These are phyloP conservation scores for Callimorpha dominula DNA, from an alignment of 2,888 invertebrate species.

Conservation along the genomic window DNA sequence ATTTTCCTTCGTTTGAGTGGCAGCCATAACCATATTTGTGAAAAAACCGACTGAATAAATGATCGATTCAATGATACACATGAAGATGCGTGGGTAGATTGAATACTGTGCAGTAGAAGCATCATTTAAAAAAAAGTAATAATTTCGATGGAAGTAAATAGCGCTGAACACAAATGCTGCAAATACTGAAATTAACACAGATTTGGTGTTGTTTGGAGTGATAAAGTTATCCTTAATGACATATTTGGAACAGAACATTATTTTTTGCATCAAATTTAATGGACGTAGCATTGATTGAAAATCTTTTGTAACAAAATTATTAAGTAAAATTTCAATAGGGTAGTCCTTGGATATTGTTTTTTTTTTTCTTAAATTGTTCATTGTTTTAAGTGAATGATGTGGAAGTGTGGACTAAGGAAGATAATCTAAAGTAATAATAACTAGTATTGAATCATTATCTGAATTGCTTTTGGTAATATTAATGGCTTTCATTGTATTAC, in stretches of 20 bases:
- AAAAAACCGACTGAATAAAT: neutral
- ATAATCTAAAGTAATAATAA: no score
- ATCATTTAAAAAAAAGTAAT: neutral
- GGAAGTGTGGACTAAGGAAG: no score
- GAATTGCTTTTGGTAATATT: no score
- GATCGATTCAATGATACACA: neutral
- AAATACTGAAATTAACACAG: neutral
- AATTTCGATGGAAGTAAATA: neutral
- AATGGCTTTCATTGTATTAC: no score
- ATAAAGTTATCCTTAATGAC: conserved; percentile 14
- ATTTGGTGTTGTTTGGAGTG: neutral
- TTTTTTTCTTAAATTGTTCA: no score
- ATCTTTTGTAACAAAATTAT: no score
- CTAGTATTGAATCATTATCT: no score
- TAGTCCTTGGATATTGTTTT: no score
- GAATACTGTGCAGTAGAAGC: neutral
- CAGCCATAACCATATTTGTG: neutral
- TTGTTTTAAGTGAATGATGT: no score
- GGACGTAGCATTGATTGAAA: no score
- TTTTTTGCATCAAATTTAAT: conserved; percentile 7
- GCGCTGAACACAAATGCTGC: neutral
- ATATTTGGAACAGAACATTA: conserved; percentile 12
- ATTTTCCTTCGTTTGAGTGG: neutral
- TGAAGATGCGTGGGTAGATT: neutral
- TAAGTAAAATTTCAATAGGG: no score